Conservation (phyloP, 2,888 invertebrate genomes). For the Prostheceraeus crozeri region DNA sequence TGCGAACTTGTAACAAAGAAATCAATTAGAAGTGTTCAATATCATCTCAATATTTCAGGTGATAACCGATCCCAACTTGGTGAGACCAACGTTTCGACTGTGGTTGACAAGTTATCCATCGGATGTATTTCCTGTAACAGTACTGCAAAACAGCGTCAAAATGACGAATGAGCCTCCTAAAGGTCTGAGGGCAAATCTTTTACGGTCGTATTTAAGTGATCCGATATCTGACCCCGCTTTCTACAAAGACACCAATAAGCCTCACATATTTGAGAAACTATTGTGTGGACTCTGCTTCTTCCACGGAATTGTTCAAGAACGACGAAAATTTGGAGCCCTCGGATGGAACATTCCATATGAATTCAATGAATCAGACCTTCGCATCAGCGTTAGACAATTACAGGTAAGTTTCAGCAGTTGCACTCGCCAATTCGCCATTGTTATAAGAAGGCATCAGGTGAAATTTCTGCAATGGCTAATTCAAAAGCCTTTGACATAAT, state of each 20-base stretch:
- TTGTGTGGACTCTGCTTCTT: slow-evolving; percentile 59
- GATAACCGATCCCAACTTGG: slow-evolving; percentile 47
- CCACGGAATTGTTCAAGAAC: slow-evolving; percentile 59
- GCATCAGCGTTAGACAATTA: slow-evolving; percentile 57
- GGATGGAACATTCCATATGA: slow-evolving; percentile 60
- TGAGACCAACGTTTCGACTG: slow-evolving; percentile 51
- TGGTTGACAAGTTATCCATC: slow-evolving; percentile 57
- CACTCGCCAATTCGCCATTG: too few species aligned
- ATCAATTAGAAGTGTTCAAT: too few species aligned
- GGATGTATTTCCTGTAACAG: slow-evolving; percentile 54
- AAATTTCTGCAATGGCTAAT: too few species aligned
- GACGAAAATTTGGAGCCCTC: slow-evolving; percentile 59
- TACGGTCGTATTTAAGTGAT: slow-evolving; percentile 57
- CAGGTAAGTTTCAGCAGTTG: too few species aligned
- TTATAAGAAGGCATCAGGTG: too few species aligned
- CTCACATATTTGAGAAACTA: slow-evolving; percentile 57
- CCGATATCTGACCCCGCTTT: slow-evolving; percentile 64
- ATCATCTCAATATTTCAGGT: slow-evolving; percentile 47
- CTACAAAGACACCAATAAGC: slow-evolving; percentile 63
- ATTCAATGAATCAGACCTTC: slow-evolving; percentile 59
- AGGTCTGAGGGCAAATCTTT: slow-evolving; percentile 56
- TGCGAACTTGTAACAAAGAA: too few species aligned
- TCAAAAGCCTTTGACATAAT: too few species aligned
- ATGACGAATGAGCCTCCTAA: slow-evolving; percentile 57
- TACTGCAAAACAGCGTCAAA: slow-evolving; percentile 57